Base-by-base conservation (phyloP, 2,888 invertebrate species). In the Sarcophaga caerulescens region DNA sequence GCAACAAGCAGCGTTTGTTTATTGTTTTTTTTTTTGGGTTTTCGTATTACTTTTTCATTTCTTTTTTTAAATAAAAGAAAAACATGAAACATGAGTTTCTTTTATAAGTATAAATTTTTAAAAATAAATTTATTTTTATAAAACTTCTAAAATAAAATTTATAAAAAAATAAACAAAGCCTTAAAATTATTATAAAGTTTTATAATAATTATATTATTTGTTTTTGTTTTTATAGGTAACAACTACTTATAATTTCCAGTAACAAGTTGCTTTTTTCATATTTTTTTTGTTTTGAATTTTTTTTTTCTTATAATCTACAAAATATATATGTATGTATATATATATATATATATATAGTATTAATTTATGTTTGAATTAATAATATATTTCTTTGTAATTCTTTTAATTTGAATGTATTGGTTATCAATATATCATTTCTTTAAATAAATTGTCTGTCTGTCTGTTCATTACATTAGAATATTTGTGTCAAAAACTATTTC, bases 401-500 rank as follows among this genome's bases (percentile, higher is more conserved):
- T 83, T 85, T 73, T 52, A 76, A 80, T 85, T 80, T 85, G 83
- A 83, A 85, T 85, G 85, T 81, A 10, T 86, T 83, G 74, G 45
- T 83, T 83, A 81, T 77, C 59, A 75, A 74, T 80, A 83, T 35
- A 73, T 80, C 57, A 57, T 25, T 78, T 65, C 66, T 81, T 44
- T 21, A 74, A 52, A 12, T 59, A 84, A 81, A 2, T 63, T 76
- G 35, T 35, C 35, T 35, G 35, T 25, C 23, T 23, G 23, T 57
- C 63, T 63, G 23, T 47, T 60, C 35, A 59, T 44, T 57, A 57
- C 57, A 77, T 74, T 45, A 74, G 70, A 86, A 84, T 81, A 87
- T 85, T 87, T 87, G 85, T 87, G 87, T 87, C 87, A 75, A 76
- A 80, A 84, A 85, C 87, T 87, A 87, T 87, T 87, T 85, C 69